Conservation (phyloP, 2,888 invertebrate genomes). For the Aphidoletes aphidimyza region DNA sequence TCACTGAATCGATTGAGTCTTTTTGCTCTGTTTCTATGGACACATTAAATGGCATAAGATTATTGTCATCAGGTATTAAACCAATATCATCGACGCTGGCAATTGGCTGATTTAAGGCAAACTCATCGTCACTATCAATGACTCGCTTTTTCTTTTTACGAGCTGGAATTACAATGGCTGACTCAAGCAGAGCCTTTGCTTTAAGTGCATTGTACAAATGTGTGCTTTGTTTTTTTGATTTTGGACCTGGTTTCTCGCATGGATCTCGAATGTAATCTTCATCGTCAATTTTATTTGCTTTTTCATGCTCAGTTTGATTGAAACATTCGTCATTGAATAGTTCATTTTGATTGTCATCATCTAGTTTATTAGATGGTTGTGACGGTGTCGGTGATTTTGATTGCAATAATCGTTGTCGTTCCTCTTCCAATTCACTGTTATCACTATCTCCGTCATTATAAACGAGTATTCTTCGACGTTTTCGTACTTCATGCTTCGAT, state of each 20-base stretch:
- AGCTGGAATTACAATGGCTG: constrained; percentile 55
- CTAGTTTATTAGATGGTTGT: not conserved
- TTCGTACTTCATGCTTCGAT: not conserved
- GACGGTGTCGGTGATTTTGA: constrained; percentile 24
- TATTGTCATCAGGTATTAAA: constrained; percentile 50
- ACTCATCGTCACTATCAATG: constrained; percentile 55
- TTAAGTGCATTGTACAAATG: constrained; percentile 55
- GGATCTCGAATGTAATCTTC: not conserved
- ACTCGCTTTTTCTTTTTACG: constrained; percentile 54
- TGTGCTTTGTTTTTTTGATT: constrained; percentile 56
- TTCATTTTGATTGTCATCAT: not conserved
- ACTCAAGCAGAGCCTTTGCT: constrained; percentile 53
- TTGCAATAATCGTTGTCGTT: not conserved
- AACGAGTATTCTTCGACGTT: not conserved
- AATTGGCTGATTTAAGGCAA: not conserved
- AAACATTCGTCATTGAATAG: not conserved
- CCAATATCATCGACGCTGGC: constrained; percentile 50
- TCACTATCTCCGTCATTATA: not conserved
- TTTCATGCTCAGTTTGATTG: not conserved
- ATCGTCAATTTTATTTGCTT: not conserved
- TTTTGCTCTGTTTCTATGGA: not conserved
- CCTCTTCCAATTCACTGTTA: not conserved
- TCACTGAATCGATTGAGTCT: not conserved
- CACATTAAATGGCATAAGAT: not conserved
- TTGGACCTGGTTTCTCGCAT: constrained; percentile 55